phyloP scores from a whole-genome alignment of 2,888 invertebrate genomes.

The Pterobdella sp. region DNA sequence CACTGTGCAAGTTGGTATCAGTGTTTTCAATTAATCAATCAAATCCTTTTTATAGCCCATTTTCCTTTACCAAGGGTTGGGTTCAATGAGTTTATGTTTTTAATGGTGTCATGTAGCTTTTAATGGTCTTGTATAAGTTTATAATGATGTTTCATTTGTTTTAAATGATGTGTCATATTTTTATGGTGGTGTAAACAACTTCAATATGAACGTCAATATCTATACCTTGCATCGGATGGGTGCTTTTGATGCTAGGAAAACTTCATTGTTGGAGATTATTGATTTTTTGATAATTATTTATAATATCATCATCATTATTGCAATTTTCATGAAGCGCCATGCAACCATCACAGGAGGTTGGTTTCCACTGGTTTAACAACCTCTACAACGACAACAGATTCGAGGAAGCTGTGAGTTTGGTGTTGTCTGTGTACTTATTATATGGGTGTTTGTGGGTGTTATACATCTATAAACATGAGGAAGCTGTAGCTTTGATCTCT shows the following conservation, averaged over 20 bases:
- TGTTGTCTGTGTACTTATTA: too few species aligned
- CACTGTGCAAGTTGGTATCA: constrained; percentile 50
- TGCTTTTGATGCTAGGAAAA: too few species aligned
- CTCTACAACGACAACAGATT: constrained; percentile 17
- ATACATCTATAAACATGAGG: too few species aligned
- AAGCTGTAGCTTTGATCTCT: too few species aligned
- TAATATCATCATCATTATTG: neutral
- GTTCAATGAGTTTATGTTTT: too few species aligned
- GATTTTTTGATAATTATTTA: too few species aligned
- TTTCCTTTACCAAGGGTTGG: neutral
- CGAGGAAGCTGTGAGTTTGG: too few species aligned
- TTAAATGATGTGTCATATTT: neutral
- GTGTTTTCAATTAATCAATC: neutral
- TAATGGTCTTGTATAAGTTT: neutral
- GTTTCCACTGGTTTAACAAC: constrained; percentile 25
- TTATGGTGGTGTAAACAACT: neutral
- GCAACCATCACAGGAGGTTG: constrained; percentile 19
- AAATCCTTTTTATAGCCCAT: neutral
- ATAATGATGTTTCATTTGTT: neutral
- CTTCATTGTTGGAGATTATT: too few species aligned
- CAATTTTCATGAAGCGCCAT: too few species aligned
- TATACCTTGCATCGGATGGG: neutral
- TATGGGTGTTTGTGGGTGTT: too few species aligned
- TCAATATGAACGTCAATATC: neutral
- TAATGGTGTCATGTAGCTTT: too few species aligned